Percentiles rank a stretch among this genome's conserved stretches.
These are phyloP conservation scores for Lepus timidus DNA, from an alignment of 2,113 vertebrate species.

Conservation along the genomic window DNA sequence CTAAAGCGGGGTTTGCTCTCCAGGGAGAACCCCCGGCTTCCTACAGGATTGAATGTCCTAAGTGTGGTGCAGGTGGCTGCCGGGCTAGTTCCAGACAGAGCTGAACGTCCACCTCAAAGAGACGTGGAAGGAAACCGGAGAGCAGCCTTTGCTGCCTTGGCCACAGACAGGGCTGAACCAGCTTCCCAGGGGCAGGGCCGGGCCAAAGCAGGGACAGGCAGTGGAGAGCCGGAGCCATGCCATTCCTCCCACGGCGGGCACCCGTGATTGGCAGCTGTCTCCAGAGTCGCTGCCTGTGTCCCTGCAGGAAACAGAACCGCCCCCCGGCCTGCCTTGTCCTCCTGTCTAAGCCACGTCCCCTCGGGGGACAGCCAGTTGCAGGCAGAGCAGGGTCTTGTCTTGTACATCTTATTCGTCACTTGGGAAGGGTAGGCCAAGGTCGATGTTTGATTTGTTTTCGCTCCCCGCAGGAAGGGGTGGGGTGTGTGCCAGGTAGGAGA, in stretches of 20 bases:
- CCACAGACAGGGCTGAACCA: neutral
- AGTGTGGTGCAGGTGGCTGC: neutral
- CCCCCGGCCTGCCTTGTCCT: neutral
- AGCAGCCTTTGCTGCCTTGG: neutral
- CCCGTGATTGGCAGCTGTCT: conserved; percentile 62
- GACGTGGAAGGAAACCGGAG: neutral
- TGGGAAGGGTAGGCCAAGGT: neutral
- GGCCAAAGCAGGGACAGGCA: neutral
- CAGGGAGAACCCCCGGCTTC: neutral
- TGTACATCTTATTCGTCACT: conserved; percentile 4
- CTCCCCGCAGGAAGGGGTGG: neutral
- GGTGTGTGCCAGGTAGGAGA: too few species aligned
- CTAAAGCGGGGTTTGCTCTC: neutral
- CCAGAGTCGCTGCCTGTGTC: neutral
- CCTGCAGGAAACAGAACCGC: conserved; percentile 12
- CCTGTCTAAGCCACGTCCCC: conserved; percentile 38
- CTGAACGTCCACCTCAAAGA: neutral
- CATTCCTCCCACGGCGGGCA: neutral
- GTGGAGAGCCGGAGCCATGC: neutral
- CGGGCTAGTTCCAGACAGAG: neutral
- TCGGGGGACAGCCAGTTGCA: conserved; percentile 63
- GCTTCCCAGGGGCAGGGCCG: neutral
- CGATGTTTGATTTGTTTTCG: conserved; percentile 27
- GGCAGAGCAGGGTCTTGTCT: neutral
- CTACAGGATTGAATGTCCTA: neutral